A percentile compares a stretch with the other conserved stretches of the same genome.
phyloP scores from a whole-genome alignment of 1,140 invertebrate genomes.

The Zaprionus inermis region DNA sequence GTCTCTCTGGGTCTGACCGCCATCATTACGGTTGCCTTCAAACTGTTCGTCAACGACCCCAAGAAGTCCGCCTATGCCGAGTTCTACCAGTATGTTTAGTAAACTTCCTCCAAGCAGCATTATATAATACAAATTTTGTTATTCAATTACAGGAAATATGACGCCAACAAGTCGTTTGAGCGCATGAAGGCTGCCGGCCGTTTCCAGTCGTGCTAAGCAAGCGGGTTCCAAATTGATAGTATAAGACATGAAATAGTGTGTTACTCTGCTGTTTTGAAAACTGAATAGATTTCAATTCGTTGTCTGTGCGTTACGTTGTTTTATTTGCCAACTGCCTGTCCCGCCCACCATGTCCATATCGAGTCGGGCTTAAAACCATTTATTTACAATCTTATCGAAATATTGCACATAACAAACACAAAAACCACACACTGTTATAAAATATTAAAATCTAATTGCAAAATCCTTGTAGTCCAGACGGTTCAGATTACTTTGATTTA shows the following conservation, averaged over 20 bases:
- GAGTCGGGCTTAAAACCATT: constrained; percentile 34
- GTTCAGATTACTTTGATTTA: constrained; percentile 92
- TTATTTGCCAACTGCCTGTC: constrained; percentile 14
- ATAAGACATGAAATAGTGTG: constrained; percentile 67
- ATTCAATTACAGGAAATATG: constrained; percentile 84
- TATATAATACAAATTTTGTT: not conserved
- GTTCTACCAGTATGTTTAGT: constrained; percentile 85
- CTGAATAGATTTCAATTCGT: constrained; percentile 70
- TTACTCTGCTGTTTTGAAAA: constrained; percentile 67
- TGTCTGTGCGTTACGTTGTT: constrained; percentile 42
- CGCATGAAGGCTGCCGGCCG: constrained; percentile 85
- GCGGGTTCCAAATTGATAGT: constrained; percentile 30
- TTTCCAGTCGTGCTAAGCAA: constrained; percentile 83
- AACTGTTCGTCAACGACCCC: constrained; percentile 83
- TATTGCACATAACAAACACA: constrained; percentile 74
- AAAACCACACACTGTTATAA: constrained; percentile 23
- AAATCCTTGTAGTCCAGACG: constrained; percentile 92
- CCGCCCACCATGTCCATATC: not conserved
- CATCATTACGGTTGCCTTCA: constrained; percentile 67
- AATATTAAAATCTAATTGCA: constrained; percentile 91
- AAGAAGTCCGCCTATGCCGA: constrained; percentile 86
- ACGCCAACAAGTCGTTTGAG: constrained; percentile 85
- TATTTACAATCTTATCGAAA: constrained; percentile 74
- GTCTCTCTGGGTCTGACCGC: constrained; percentile 73
- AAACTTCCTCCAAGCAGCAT: not conserved